Percentiles rank a stretch among this genome's conserved stretches.
Evolutionary conservation across 2,797 vertebrate species (phyloP).

Genomic region (Falco peregrinus): DNA sequence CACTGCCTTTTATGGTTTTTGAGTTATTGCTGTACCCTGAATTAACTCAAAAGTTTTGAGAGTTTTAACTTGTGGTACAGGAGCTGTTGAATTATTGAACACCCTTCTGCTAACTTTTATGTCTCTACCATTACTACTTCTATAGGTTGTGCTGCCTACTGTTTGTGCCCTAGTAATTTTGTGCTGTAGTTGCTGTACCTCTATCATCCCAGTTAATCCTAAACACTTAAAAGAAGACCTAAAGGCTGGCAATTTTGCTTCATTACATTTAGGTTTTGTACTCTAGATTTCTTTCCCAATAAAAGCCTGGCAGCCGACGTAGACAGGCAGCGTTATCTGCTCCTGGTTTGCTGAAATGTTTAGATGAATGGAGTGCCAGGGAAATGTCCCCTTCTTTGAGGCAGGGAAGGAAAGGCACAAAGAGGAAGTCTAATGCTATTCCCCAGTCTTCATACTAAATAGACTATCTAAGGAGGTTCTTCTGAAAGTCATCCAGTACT

Average conservation of each 20-base stretch:
- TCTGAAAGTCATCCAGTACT: neutral
- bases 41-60: neutral
- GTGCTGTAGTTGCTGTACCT: neutral
- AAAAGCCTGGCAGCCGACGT: neutral
- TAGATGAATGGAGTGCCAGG: neutral
- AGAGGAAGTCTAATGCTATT: neutral
- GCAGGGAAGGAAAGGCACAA: neutral
- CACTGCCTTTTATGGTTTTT: neutral
- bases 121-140: neutral
- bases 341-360: neutral
- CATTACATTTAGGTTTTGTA: neutral
- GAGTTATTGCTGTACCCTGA: neutral
- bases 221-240: neutral
- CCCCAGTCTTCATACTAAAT: neutral
- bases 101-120: neutral
- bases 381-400: neutral
- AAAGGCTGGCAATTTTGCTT: neutral
- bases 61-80: neutral
- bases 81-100: neutral
- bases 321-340: neutral
- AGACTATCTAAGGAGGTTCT: neutral
- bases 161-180: neutral
- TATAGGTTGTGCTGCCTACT: neutral
- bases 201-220: neutral
- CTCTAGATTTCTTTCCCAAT: neutral